Percentiles rank a stretch among this genome's conserved stretches.
Evolutionary conservation across 2,113 vertebrate species (phyloP).

Genomic region (Apeltes quadracus): DNA sequence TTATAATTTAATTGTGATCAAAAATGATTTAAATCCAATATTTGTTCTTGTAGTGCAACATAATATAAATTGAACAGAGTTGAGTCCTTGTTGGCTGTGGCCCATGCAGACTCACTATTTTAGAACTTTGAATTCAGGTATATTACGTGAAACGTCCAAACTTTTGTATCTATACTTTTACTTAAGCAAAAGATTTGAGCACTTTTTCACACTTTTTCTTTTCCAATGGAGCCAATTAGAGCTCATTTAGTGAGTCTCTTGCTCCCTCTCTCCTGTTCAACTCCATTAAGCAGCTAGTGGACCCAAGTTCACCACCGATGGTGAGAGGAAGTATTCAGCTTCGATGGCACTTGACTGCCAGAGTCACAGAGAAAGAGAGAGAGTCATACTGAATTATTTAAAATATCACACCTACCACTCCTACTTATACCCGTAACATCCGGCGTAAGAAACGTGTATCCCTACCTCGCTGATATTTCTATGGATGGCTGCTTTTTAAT

Average conservation of each 20-base stretch:
- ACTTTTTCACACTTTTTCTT: not conserved
- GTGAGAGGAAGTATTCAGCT: constrained; percentile 47
- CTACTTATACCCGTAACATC: constrained; percentile 3
- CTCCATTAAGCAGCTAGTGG: constrained; percentile 72
- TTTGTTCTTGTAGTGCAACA: not conserved
- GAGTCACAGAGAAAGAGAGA: constrained; percentile 22
- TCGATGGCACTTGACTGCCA: constrained; percentile 36
- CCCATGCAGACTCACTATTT: not conserved
- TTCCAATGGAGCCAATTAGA: constrained; percentile 67
- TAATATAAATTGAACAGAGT: not conserved
- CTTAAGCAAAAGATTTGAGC: not conserved
- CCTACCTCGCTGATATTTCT: constrained; percentile 30
- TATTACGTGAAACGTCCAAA: not conserved
- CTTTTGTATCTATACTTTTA: not conserved
- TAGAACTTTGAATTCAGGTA: not conserved
- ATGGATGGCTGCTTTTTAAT: constrained; percentile 45
- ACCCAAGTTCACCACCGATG: constrained; percentile 61
- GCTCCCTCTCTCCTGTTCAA: constrained; percentile 48
- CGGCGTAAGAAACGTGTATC: not conserved
- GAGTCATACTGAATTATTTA: constrained; percentile 21
- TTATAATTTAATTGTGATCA: not conserved
- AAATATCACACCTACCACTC: constrained; percentile 19
- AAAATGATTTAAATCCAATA: not conserved
- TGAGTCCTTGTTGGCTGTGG: not conserved
- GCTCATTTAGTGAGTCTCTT: constrained; percentile 57